phyloP scores from a whole-genome alignment of 1,140 invertebrate species.

The Leptinotarsa defecta region DNA sequence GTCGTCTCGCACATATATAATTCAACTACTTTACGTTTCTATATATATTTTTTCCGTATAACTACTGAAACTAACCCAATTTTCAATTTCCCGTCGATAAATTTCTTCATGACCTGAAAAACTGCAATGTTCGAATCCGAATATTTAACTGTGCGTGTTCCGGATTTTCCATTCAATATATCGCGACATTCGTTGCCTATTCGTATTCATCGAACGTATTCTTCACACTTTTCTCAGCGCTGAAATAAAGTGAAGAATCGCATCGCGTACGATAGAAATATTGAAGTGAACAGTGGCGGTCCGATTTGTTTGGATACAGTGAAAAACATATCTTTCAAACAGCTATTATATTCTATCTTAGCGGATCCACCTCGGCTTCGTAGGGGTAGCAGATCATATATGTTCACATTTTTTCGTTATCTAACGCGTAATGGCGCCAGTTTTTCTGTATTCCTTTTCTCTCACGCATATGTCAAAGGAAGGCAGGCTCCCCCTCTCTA shows the following conservation, averaged over 20 bases:
- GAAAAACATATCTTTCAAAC: too few species aligned
- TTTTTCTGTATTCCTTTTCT: too few species aligned
- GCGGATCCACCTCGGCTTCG: too few species aligned
- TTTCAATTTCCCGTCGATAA: constrained; percentile 3
- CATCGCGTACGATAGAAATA: background rate
- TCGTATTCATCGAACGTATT: constrained; percentile 8
- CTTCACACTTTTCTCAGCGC: background rate
- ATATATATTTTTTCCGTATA: background rate
- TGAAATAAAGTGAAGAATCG: constrained; percentile 8
- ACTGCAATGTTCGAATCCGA: background rate
- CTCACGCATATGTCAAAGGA: too few species aligned
- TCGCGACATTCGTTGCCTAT: constrained; percentile 5
- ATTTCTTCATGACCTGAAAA: constrained; percentile 6
- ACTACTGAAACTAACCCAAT: background rate
- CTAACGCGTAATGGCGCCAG: too few species aligned
- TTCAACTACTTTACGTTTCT: too few species aligned
- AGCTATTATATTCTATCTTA: too few species aligned
- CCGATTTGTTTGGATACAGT: too few species aligned
- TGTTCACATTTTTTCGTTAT: too few species aligned
- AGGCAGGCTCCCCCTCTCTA: too few species aligned
- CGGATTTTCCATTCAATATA: constrained; percentile 8
- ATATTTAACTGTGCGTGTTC: constrained; percentile 8
- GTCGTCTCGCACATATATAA: too few species aligned
- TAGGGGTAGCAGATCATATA: too few species aligned
- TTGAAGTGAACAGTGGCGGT: background rate